phyloP scores from a whole-genome alignment of 2,888 invertebrate genomes.

The Apodemia mormo region DNA sequence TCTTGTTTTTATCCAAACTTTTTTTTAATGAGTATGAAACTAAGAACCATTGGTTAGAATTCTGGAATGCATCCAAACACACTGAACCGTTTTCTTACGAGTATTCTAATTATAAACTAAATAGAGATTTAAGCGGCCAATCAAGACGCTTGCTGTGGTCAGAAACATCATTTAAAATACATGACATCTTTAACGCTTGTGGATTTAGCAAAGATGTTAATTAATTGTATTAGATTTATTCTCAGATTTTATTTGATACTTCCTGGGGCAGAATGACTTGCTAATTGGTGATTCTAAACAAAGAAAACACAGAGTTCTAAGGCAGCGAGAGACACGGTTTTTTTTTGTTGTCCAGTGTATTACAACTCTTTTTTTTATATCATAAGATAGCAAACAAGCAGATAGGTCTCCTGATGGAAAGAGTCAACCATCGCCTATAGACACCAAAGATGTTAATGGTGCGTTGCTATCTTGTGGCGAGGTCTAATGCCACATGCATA shows the following conservation, averaged over 20 bases:
- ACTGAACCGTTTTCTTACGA: slow-evolving; percentile 5
- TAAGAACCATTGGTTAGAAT: background rate
- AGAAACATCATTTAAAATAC: slow-evolving; percentile 2
- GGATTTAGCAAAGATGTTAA: background rate
- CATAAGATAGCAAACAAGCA: too few relatives aligned
- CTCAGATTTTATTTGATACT: background rate
- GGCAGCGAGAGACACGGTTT: too few relatives aligned
- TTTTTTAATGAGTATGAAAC: background rate
- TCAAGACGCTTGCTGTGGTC: slow-evolving; percentile 4
- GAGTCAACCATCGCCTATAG: too few relatives aligned
- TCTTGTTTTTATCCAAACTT: background rate
- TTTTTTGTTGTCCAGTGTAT: too few relatives aligned
- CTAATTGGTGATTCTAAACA: background rate
- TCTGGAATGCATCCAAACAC: slow-evolving; percentile 8
- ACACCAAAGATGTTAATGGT: too few relatives aligned
- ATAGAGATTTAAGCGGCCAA: slow-evolving; percentile 15
- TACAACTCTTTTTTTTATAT: too few relatives aligned
- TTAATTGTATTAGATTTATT: background rate
- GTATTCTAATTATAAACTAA: slow-evolving; percentile 13
- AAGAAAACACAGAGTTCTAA: too few relatives aligned
- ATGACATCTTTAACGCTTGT: slow-evolving; percentile 3
- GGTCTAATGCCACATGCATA: too few relatives aligned
- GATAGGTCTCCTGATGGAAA: too few relatives aligned
- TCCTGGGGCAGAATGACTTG: background rate
- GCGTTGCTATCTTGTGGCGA: too few relatives aligned